These are phyloP conservation scores for Neogale vison DNA, from an alignment of 2,113 vertebrate genomes.

Conservation along the genomic window DNA sequence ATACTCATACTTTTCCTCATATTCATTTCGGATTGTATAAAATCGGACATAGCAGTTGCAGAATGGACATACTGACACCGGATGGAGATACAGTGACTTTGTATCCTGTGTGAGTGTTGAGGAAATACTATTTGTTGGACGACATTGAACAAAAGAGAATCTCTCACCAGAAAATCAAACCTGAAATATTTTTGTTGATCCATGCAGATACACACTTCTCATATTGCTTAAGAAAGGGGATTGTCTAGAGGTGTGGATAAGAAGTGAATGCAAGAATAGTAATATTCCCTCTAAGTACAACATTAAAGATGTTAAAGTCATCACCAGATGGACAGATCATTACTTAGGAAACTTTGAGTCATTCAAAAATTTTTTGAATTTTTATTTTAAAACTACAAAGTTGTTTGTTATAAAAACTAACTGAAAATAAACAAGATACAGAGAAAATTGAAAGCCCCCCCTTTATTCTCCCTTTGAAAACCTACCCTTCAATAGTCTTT, in stretches of 20 bases:
- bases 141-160: not conserved
- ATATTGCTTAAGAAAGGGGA: not conserved
- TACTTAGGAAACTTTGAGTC: not conserved
- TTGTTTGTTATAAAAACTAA: slow-evolving; percentile 29
- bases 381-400: slow-evolving; percentile 4
- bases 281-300: not conserved
- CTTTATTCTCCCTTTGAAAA: slow-evolving; percentile 1
- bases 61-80: not conserved
- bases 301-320: not conserved
- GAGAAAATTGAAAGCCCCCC: not conserved
- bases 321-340: not conserved
- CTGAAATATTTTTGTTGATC: not conserved
- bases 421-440: not conserved
- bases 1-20: not conserved
- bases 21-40: not conserved
- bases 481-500: not conserved
- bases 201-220: not conserved
- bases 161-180: slow-evolving; percentile 18
- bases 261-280: not conserved
- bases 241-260: not conserved
- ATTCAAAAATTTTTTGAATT: not conserved
- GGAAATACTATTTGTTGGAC: not conserved
- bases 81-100: not conserved
- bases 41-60: not conserved
- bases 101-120: not conserved